Evolutionary conservation across 2,888 invertebrate species (phyloP).

Genomic region (Nematopogon swammerdamellus): DNA sequence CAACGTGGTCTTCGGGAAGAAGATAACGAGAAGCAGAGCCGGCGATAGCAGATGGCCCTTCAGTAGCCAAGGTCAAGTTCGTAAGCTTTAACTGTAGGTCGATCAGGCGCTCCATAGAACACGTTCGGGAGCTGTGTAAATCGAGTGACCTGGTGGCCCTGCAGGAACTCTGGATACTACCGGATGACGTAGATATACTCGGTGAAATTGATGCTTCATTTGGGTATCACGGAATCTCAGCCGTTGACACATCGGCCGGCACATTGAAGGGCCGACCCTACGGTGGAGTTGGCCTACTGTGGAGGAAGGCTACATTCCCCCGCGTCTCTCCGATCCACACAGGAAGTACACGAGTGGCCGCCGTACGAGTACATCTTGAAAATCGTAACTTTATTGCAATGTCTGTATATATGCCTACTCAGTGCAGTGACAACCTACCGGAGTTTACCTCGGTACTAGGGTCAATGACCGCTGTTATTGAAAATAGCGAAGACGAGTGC

Average conservation of each 20-base stretch:
- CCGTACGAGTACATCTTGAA: conserved; percentile 8
- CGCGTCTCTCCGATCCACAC: conserved; percentile 12
- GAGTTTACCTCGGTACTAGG: conserved; percentile 1
- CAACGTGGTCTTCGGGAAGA: not conserved
- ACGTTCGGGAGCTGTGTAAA: not conserved
- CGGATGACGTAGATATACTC: not conserved
- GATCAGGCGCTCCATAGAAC: not conserved
- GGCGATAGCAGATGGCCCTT: not conserved
- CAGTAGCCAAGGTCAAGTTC: not conserved
- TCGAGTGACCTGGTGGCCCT: not conserved
- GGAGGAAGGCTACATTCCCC: conserved; percentile 12
- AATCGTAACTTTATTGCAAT: conserved; percentile 10
- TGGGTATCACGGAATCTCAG: conserved; percentile 12
- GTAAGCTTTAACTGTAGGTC: conserved; percentile 2
- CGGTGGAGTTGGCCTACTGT: conserved; percentile 15
- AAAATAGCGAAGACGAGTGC: not conserved
- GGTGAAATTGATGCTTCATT: conserved; percentile 12
- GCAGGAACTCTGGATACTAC: conserved; percentile 1
- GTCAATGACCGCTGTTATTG: not conserved
- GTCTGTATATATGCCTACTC: conserved; percentile 16
- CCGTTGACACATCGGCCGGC: conserved; percentile 14
- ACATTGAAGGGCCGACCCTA: conserved; percentile 13
- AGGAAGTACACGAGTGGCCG: conserved; percentile 9
- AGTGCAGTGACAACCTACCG: conserved; percentile 11
- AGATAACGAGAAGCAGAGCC: not conserved